These are phyloP conservation scores for Armadillidium nasatum DNA, from an alignment of 1,140 invertebrate species.

Conservation along the genomic window DNA sequence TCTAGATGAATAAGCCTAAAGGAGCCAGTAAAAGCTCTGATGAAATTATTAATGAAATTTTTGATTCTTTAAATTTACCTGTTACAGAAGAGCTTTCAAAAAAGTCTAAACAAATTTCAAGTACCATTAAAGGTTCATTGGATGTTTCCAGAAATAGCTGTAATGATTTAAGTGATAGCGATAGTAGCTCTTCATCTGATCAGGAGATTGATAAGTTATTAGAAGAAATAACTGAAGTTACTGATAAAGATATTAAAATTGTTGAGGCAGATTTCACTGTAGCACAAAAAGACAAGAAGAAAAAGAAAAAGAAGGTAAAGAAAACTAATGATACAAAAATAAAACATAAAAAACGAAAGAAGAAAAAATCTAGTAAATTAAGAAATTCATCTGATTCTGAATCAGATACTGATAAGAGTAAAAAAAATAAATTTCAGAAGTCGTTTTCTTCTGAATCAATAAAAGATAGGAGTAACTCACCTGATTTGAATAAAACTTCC, in stretches of 20 bases:
- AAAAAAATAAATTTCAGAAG: neutral
- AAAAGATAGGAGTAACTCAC: neutral
- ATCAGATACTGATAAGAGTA: neutral
- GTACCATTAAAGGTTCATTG: neutral
- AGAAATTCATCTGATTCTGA: neutral
- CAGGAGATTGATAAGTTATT: neutral
- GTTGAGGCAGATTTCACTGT: neutral
- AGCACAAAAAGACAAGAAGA: neutral
- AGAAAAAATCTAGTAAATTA: neutral
- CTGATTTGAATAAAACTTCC: neutral
- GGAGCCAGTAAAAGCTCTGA: neutral
- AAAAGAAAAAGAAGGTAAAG: constrained; percentile 1
- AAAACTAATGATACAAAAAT: neutral
- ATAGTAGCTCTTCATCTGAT: neutral
- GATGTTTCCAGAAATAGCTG: neutral
- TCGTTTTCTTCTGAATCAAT: neutral
- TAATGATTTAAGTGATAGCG: neutral
- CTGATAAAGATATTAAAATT: neutral
- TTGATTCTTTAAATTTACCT: neutral
- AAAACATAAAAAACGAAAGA: neutral
- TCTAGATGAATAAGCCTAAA: constrained; percentile 3
- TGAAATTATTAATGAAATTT: neutral
- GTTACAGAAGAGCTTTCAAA: neutral
- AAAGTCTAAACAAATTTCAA: neutral
- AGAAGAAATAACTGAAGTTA: neutral